These are phyloP conservation scores for Agapornis canus DNA, from an alignment of 2,797 vertebrate genomes.

Conservation along the genomic window DNA sequence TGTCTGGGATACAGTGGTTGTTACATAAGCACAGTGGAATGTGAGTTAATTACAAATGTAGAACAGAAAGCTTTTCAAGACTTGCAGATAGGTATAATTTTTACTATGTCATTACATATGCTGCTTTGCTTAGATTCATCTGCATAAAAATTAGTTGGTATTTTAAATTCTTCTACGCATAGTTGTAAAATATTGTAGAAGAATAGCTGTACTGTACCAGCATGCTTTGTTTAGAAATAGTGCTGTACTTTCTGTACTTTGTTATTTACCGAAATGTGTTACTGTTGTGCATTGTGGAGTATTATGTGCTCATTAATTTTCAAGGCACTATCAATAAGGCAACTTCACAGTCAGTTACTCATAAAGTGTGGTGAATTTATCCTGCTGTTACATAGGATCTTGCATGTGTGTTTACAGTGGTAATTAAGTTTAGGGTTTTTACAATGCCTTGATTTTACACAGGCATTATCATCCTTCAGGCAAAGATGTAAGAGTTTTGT, in stretches of 20 bases:
- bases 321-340: neutral
- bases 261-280: neutral
- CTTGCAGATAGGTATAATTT: neutral
- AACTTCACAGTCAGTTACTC: neutral
- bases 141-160: neutral
- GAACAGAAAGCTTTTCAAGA: neutral
- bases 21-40: neutral
- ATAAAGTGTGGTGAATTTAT: neutral
- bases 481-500: neutral
- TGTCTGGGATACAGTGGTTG: neutral
- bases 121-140: neutral
- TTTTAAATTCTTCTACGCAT: neutral
- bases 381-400: neutral
- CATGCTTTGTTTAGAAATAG: neutral
- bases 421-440: neutral
- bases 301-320: neutral
- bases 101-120: neutral
- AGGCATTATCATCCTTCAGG: neutral
- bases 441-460: neutral
- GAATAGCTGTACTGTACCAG: neutral
- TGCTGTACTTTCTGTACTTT: neutral
- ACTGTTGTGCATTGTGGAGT: neutral
- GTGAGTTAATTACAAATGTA: neutral
- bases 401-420: neutral
- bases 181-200: neutral